These are phyloP conservation scores for Pluvianellus socialis DNA, from an alignment of 2,113 vertebrate species.

Conservation along the genomic window DNA sequence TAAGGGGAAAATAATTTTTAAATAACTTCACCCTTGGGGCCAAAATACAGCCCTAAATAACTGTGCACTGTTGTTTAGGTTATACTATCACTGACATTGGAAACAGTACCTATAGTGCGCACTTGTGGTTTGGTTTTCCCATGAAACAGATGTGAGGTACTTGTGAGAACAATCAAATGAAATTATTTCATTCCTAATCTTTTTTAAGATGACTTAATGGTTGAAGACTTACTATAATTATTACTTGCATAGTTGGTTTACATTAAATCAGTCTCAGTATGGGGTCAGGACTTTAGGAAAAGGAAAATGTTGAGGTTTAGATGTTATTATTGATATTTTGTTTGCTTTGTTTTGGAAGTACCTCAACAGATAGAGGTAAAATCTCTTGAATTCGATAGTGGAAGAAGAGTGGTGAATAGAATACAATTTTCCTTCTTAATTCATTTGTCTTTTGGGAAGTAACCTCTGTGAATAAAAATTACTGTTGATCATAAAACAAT, in stretches of 20 bases:
- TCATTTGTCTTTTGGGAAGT: neutral
- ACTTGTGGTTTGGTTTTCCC: constrained; percentile 6
- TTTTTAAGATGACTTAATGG: neutral
- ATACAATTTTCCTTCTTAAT: neutral
- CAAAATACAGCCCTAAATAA: neutral
- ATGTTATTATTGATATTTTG: neutral
- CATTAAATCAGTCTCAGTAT: neutral
- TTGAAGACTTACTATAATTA: neutral
- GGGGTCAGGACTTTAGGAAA: neutral
- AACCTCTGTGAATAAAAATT: constrained; percentile 9
- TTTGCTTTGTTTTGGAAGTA: neutral
- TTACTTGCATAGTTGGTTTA: neutral
- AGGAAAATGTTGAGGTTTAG: neutral
- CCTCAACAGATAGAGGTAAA: neutral
- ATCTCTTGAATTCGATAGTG: neutral
- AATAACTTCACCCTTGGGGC: neutral
- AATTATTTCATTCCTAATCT: neutral
- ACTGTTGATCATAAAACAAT: neutral
- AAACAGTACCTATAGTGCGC: neutral
- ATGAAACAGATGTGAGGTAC: neutral
- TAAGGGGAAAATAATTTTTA: neutral
- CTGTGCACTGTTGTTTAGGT: neutral
- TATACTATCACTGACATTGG: neutral
- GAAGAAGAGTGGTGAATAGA: neutral
- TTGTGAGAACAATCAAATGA: neutral